These are phyloP conservation scores for Cynocephalus volans DNA, from an alignment of 2,113 vertebrate genomes.

Conservation along the genomic window DNA sequence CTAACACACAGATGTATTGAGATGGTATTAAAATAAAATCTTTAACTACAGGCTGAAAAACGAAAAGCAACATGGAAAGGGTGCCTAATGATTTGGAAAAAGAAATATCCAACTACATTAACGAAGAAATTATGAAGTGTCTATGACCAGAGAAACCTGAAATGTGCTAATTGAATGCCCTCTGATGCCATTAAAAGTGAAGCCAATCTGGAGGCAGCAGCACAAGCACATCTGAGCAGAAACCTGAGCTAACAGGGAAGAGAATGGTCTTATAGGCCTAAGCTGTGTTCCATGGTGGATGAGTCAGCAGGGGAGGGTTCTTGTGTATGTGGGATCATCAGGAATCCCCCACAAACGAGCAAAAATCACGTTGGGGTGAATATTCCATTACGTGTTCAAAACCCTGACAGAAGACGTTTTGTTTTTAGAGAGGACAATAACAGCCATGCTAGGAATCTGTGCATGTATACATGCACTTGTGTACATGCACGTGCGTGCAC, in stretches of 20 bases:
- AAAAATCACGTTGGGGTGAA: background rate
- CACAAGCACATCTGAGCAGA: conserved; percentile 62
- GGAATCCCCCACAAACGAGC: background rate
- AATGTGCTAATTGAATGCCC: conserved; percentile 84
- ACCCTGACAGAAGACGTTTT: background rate
- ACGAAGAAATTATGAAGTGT: conserved; percentile 83
- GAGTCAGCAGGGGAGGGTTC: background rate
- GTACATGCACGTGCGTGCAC: accelerated
- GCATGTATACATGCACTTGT: too few species aligned
- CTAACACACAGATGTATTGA: conserved; percentile 71
- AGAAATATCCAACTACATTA: conserved; percentile 78
- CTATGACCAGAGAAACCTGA: conserved; percentile 81
- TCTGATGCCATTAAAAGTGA: conserved; percentile 78
- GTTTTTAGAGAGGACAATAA: background rate
- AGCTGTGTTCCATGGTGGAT: background rate
- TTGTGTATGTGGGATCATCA: background rate
- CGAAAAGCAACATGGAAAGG: conserved; percentile 82
- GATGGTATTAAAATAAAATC: conserved; percentile 78
- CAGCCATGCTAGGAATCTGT: background rate
- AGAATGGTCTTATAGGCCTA: background rate
- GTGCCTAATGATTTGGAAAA: conserved; percentile 78
- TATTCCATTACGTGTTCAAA: background rate
- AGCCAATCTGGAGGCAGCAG: conserved; percentile 51
- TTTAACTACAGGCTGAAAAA: conserved; percentile 71
- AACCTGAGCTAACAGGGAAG: conserved; percentile 50